These are phyloP conservation scores for Rhodinocichla rosea DNA, from an alignment of 2,113 vertebrate species.

Conservation along the genomic window DNA sequence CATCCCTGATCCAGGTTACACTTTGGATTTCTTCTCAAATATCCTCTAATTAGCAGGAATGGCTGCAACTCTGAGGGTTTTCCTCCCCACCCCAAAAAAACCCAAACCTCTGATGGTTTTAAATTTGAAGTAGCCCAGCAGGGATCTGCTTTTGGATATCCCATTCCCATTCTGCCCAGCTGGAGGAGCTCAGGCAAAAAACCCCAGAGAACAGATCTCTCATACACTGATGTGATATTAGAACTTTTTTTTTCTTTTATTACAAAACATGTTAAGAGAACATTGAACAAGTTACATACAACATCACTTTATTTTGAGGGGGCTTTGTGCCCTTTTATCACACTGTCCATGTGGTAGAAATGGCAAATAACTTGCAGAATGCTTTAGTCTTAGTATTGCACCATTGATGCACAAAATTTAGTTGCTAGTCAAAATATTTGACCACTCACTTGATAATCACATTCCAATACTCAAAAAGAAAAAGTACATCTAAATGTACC, in stretches of 20 bases:
- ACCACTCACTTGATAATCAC: constrained; percentile 31
- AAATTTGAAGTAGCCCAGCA: background rate
- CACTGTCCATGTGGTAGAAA: constrained; percentile 56
- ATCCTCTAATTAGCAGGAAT: background rate
- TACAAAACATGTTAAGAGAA: constrained; percentile 69
- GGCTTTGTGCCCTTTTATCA: constrained; percentile 39
- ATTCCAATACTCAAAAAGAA: constrained; percentile 19
- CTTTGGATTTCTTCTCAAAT: background rate
- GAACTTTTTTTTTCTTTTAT: constrained; percentile 53
- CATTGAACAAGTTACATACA: constrained; percentile 67
- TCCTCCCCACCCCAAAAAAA: background rate
- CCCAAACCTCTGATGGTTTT: background rate
- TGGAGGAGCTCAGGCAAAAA: background rate
- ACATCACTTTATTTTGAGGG: constrained; percentile 36
- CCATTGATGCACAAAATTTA: constrained; percentile 44
- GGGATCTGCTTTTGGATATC: background rate
- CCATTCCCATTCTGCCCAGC: background rate
- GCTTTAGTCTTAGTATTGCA: constrained; percentile 51
- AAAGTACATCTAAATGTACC: constrained; percentile 33
- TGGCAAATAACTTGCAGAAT: constrained; percentile 57
- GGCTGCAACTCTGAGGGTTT: background rate
- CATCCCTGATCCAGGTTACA: background rate
- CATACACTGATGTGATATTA: constrained; percentile 18
- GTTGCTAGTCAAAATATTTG: constrained; percentile 52
- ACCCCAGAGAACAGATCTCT: background rate